These are phyloP conservation scores for Venustoraphidia nigricollis DNA, from an alignment of 2,888 invertebrate species.

Conservation along the genomic window DNA sequence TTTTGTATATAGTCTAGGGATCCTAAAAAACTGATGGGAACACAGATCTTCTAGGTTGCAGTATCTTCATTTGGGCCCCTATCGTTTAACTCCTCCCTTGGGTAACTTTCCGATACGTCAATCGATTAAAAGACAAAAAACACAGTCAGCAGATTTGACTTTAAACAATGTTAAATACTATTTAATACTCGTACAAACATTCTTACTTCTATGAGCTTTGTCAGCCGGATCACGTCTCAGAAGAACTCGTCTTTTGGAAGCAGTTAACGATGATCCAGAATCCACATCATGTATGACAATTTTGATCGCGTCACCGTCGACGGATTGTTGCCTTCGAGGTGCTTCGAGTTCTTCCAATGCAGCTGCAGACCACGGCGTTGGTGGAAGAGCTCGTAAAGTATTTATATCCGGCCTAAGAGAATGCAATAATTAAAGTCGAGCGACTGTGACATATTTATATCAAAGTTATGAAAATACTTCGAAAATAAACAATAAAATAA, in stretches of 20 bases:
- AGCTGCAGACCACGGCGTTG: conserved; percentile 42
- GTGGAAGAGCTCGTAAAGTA: conserved; percentile 27
- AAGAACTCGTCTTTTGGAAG: conserved; percentile 55
- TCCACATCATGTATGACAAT: conserved; percentile 89
- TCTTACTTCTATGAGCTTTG: conserved; percentile 76
- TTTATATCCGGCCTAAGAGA: conserved; percentile 57
- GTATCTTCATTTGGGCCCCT: too few relatives aligned
- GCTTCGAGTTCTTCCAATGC: conserved; percentile 46
- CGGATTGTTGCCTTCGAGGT: conserved; percentile 63
- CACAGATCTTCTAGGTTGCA: too few relatives aligned
- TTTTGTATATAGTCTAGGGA: too few relatives aligned
- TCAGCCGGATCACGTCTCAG: conserved; percentile 65
- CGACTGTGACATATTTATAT: too few relatives aligned
- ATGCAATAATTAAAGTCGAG: background rate
- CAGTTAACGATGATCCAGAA: conserved; percentile 43
- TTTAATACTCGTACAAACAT: background rate
- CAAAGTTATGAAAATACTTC: too few relatives aligned
- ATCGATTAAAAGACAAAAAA: too few relatives aligned
- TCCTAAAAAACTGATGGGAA: too few relatives aligned
- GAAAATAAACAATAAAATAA: too few relatives aligned
- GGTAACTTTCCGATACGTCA: too few relatives aligned
- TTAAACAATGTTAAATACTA: too few relatives aligned
- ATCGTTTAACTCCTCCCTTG: too few relatives aligned
- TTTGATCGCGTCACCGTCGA: conserved; percentile 82
- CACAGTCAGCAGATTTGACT: too few relatives aligned